Evolutionary conservation across 1,140 invertebrate species (phyloP).

Genomic region (Trachelipus rathkii): DNA sequence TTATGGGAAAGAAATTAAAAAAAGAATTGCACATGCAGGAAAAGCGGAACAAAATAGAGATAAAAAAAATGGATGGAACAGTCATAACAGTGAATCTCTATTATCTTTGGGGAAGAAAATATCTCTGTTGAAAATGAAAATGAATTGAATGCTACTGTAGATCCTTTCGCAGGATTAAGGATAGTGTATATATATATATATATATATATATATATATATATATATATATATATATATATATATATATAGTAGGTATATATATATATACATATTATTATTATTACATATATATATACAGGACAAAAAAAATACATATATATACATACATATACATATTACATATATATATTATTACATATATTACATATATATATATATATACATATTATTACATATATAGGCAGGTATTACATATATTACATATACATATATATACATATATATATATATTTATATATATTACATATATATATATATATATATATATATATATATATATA

Average conservation of each 20-base stretch:
- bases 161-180: conserved; percentile 72
- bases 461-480: too few relatives aligned
- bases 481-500: too few relatives aligned
- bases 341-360: too few relatives aligned
- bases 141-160: conserved; percentile 53
- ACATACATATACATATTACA: background rate
- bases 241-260: background rate
- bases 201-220: conserved; percentile 8
- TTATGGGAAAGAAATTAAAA: conserved; percentile 64
- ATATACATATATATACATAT: too few relatives aligned
- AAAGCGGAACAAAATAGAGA: background rate
- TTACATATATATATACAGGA: background rate
- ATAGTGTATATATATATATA: conserved; percentile 50
- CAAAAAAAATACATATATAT: too few relatives aligned
- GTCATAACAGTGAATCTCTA: background rate
- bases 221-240: conserved; percentile 19
- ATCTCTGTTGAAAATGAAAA: conserved; percentile 38
- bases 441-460: background rate
- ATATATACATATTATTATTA: background rate
- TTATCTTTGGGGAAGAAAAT: background rate
- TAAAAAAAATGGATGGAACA: background rate
- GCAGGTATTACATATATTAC: too few relatives aligned
- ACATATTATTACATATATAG: too few relatives aligned
- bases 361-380: too few relatives aligned
- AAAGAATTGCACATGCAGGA: conserved; percentile 51